Evolutionary conservation across 2,888 invertebrate genomes (phyloP), one percentile per base, ranked within the genome.

Genomic region (Sialis fuliginosa): DNA sequence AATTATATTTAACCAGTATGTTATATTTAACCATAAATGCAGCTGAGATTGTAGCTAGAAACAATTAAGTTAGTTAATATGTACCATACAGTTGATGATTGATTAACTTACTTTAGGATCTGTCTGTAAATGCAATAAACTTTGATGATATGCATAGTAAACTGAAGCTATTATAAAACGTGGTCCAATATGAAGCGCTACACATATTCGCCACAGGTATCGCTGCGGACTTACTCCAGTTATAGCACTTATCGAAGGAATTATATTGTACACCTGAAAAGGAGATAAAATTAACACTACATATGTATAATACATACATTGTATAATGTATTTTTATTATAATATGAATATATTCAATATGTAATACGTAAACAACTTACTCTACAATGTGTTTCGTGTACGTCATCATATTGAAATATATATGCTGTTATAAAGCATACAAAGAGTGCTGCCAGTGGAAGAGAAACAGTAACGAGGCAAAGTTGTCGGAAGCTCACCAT

Each of bases 241-340:
- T 63, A 93, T 88, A 54, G 93, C 89, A 74, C 91, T 92, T 70
- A 92, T 91, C 57, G 91, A 91, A 59, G 93, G 92, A 62, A 93
- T 82, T 65, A 90, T 79, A 67, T 93, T 93, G 66, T 87, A 89
- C 48, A 91, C 92, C 92, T 92, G 65, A 5, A 67, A 61, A 52
- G 22, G 8, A 22, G 10, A 10, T 7, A 6, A 43, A 33, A 31
- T 33, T 33, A 43, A 31, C 5, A 43, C 10, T 22, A 22, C 22
- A 22, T 2, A 22, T 22, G 4, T 22, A 22, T 22, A 22, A 4
- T 2, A 22, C 22, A 22, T 22, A 22, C 4, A 22, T 4, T 22
- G 4, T 4, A 22, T 22, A 8, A 8, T 39, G 5, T 1, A 39
- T 39, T 39, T 3, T 13, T n/a, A 39, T 22, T 13, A n/a, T 6